Conservation (phyloP, 2,888 invertebrate genomes). For the Mycogona germanica region DNA sequence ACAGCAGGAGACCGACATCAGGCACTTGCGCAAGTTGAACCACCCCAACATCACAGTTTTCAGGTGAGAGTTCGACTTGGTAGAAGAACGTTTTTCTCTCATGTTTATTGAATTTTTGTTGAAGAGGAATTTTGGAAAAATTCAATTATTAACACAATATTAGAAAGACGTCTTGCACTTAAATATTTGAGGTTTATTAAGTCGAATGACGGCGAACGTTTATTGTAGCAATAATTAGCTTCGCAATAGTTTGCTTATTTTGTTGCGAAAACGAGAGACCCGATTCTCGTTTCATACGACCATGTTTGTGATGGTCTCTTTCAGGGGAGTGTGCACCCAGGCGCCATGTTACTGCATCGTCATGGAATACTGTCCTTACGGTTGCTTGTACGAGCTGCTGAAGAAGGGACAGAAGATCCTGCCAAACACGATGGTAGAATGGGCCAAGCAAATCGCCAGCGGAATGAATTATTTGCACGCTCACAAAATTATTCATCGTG, state of each 20-base stretch:
- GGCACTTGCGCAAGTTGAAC: slow-evolving; percentile 39
- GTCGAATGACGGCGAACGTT: too few species aligned
- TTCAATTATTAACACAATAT: too few species aligned
- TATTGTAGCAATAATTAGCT: background rate
- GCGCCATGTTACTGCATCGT: slow-evolving; percentile 87
- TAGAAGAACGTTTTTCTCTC: too few species aligned
- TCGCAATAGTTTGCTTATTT: slow-evolving; percentile 24
- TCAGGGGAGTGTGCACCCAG: slow-evolving; percentile 82
- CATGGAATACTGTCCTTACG: slow-evolving; percentile 97
- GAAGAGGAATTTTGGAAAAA: too few species aligned
- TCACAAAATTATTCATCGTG: slow-evolving; percentile 94
- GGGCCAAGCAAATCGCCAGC: slow-evolving; percentile 89
- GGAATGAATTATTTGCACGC: slow-evolving; percentile 95
- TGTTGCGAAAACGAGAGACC: too few species aligned
- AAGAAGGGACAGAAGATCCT: slow-evolving; percentile 64
- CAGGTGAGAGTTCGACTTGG: slow-evolving; percentile 35
- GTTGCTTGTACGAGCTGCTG: slow-evolving; percentile 83
- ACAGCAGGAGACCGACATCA: slow-evolving; percentile 63
- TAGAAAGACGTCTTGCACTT: too few species aligned
- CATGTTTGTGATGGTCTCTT: too few species aligned
- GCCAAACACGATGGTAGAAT: slow-evolving; percentile 73
- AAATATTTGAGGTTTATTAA: too few species aligned
- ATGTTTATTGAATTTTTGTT: too few species aligned
- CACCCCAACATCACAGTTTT: slow-evolving; percentile 37
- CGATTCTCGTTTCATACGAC: too few species aligned